Evolutionary conservation across 1,140 invertebrate species (phyloP), one percentile per base, ranked within the genome.

Genomic region (Diorhabda sublineata): DNA sequence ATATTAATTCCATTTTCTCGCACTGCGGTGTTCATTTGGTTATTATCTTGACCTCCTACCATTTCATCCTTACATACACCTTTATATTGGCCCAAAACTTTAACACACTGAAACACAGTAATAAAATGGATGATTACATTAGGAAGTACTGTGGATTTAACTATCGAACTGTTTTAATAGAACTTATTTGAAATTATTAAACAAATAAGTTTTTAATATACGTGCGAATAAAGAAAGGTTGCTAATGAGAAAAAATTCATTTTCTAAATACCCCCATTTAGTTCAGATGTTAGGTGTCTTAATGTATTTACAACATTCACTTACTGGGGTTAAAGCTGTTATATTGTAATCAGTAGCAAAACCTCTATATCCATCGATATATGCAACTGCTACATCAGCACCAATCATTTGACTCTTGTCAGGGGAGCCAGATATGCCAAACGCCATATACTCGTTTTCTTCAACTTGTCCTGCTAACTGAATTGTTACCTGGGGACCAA

Each of bases 401-500:
- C 93, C 93, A 74, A 94, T 82, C 94, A 97, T 97, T 82, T 89
- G 85, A 72, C 91, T 89, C 62, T 84, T 84, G 3, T 84, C 83
- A 3, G 84, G 80, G 3, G 88, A 89, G 43, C 93, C 94, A 45
- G 93, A 95, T 11, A 95, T 79, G 47, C 94, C 94, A 81, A 95
- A 96, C 11, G 92, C 89, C 86, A 96, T 89, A 79, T 95, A 97
- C 71, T 94, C 92, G 74, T 91, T 83, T 74, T 90, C 87, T 0
- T 78, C 90, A 82, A 86, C 80, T 84, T 91, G 88, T n/a, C 89
- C 94, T n/a, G 90, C 88, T 4, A 97, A 81, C 81, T 96, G 89
- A 66, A 97, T 87, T 2, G 93, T 95, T 61, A 97, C 89, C 78
- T 92, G 90, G n/a, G 90, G 91, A 0, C 94, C 93, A 79, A 95